These are phyloP conservation scores for Nebria salina DNA, from an alignment of 2,888 invertebrate species.

Conservation along the genomic window DNA sequence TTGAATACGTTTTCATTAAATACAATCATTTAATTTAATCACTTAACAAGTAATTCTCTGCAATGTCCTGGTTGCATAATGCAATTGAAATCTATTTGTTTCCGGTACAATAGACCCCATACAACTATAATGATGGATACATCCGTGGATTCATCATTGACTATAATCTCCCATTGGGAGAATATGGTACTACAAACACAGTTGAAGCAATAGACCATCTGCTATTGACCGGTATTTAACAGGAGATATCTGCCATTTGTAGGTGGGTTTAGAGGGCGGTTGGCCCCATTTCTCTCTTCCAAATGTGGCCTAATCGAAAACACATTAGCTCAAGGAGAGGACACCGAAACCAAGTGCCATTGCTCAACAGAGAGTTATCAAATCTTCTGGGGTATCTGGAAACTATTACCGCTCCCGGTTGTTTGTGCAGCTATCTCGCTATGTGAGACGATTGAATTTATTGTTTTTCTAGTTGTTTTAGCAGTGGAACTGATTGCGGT, in stretches of 20 bases:
- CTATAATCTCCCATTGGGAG: not conserved
- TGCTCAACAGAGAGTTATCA: constrained; percentile 14
- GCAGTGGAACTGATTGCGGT: not conserved
- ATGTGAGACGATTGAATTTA: not conserved
- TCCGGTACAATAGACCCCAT: not conserved
- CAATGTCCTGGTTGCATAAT: too few relatives aligned
- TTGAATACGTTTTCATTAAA: too few relatives aligned
- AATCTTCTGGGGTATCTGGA: constrained; percentile 13
- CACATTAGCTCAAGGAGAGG: not conserved
- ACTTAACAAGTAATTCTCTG: too few relatives aligned
- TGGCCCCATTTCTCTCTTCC: not conserved
- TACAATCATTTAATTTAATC: too few relatives aligned
- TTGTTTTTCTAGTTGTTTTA: constrained; percentile 1
- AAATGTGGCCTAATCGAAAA: not conserved
- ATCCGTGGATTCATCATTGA: not conserved
- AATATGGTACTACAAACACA: not conserved
- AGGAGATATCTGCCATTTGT: constrained; percentile 10
- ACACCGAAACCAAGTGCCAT: constrained; percentile 20
- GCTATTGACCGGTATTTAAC: constrained; percentile 25
- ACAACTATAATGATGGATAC: not conserved
- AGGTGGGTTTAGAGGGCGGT: not conserved
- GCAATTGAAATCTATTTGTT: too few relatives aligned
- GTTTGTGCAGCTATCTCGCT: not conserved
- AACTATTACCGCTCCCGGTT: not conserved
- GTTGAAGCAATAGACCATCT: constrained; percentile 20